Conservation (phyloP, 37 sponge, comb jelly and placozoan species). For the Chondrosia reniformis region DNA sequence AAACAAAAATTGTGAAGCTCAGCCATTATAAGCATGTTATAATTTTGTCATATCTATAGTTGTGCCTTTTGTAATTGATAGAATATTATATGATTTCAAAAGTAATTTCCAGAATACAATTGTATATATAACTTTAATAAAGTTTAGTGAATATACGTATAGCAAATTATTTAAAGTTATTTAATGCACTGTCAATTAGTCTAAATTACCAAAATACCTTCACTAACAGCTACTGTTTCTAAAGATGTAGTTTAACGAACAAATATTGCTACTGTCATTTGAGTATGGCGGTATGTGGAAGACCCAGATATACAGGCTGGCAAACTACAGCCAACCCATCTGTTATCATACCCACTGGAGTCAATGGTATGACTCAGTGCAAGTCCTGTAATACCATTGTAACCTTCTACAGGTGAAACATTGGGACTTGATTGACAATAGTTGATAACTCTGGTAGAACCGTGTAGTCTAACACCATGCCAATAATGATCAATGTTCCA, state of each 20-base stretch:
- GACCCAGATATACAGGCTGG: not conserved
- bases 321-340: not conserved
- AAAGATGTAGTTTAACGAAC: not conserved
- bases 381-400: not conserved
- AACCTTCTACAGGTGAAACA: not conserved
- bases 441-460: conserved; percentile 5
- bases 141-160: too few relatives aligned
- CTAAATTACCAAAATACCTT: not conserved
- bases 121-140: not conserved
- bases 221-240: not conserved
- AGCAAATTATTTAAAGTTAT: too few relatives aligned
- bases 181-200: not conserved
- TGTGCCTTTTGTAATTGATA: too few relatives aligned
- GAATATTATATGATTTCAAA: too few relatives aligned
- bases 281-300: not conserved
- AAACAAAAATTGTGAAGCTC: too few relatives aligned
- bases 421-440: not conserved
- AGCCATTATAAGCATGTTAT: too few relatives aligned
- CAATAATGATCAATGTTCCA: conserved; percentile 18
- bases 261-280: not conserved
- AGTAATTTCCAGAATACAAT: too few relatives aligned
- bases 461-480: conserved; percentile 18
- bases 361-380: not conserved
- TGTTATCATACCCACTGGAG: not conserved
- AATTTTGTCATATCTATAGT: too few relatives aligned